Base-by-base conservation (phyloP, 2,797 vertebrate genomes). In the Macropus fuliginosus region DNA sequence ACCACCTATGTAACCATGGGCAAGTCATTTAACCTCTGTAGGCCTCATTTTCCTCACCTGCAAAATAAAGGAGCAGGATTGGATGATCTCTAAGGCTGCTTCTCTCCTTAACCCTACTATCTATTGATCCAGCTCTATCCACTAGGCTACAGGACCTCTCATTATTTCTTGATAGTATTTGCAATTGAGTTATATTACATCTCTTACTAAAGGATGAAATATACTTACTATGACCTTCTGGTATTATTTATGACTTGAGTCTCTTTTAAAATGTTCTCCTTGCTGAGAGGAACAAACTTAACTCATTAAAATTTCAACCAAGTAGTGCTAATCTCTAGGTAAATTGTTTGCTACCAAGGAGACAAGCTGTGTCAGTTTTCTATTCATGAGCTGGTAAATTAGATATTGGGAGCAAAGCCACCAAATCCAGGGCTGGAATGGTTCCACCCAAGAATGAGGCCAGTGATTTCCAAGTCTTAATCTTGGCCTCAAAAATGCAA, bases 281-380 rank as follows among this genome's bases (percentile, higher is more conserved):
- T 59, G 46, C 56, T 91, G n/a, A 93, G 52, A 91, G 34, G 50
- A 93, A 81, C 8, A 90, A 31, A 91, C 10, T 54, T 1, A 11
- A 95, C 40, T 96, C 93, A 93, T 92, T 92, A 50, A 31, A 91
- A 54, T 56, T 87, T 50, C 74, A 87, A 87, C 74, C 74, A 87
- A 87, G 40, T 93, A 55, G 21, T 14, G 14, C 56, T 92, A 31
- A 62, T 21, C 54, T 95, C 27, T 95, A 6, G 66, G 31, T 91
- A 96, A 97, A 94, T 59, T 55, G 81, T 74, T 96, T 96, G 90
- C 95, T 96, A 81, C 90, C 74, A 94, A 57, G 93, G 91, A 95
- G 56, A 90, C 0, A 74, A 55, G 56, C 54, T 27, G 1, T 21
- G 95, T 97, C 57, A 92, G 12, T 16, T 94, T 90, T 29, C 87